These are phyloP conservation scores for Tetropium fuscum DNA, from an alignment of 2,888 invertebrate genomes.

Conservation along the genomic window DNA sequence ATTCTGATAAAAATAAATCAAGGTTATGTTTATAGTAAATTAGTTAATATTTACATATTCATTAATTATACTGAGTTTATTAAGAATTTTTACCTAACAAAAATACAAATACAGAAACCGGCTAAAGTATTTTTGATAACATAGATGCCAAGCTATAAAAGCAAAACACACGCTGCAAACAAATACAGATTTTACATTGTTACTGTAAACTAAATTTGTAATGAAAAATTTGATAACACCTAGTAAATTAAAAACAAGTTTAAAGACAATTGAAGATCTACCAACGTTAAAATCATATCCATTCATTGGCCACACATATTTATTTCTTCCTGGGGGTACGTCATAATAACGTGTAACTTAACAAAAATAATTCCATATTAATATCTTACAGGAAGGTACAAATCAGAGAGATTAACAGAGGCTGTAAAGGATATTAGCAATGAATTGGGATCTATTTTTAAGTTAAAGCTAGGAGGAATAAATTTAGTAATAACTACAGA, in stretches of 20 bases:
- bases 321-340: slow-evolving; percentile 62
- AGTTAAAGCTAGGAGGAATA: slow-evolving; percentile 62
- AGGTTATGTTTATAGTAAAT: too few species aligned
- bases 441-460: slow-evolving; percentile 68
- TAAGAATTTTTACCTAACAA: too few species aligned
- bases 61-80: too few species aligned
- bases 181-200: too few species aligned
- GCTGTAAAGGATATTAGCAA: slow-evolving; percentile 64
- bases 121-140: too few species aligned
- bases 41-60: too few species aligned
- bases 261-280: slow-evolving; percentile 49
- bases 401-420: slow-evolving; percentile 62
- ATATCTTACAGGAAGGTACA: slow-evolving; percentile 59
- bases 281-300: slow-evolving; percentile 57
- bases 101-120: too few species aligned
- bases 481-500: slow-evolving; percentile 66
- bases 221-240: too few species aligned
- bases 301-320: slow-evolving; percentile 59
- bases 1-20: too few species aligned
- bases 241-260: slow-evolving; percentile 31
- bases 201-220: too few species aligned
- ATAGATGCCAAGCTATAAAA: too few species aligned
- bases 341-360: slow-evolving; percentile 14
- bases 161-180: too few species aligned
- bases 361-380: slow-evolving; percentile 10